Evolutionary conservation across 2,888 invertebrate genomes (phyloP), one percentile per base, ranked within the genome.

Genomic region (Coleophora deauratella): DNA sequence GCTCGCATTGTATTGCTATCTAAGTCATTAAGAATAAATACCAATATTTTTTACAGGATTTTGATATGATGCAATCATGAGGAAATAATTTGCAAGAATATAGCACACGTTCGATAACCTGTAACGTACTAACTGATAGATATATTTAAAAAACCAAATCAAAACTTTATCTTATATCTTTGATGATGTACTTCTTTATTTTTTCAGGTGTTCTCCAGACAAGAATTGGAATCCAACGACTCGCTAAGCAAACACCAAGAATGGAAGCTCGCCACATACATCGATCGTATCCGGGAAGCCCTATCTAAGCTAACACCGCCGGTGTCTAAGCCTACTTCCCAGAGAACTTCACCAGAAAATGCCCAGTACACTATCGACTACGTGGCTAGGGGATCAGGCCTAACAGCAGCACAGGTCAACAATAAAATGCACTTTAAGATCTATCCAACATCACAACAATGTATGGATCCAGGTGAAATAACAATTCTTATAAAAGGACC

Each of bases 341-440:
- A 74, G 51, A 65, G 71, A 55, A 71, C 70, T 9, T 71, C 78
- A 2, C 67, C 77, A 30, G 81, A 80, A 57, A 63, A 65, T 10
- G 56, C 67, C 41, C 77, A 80, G 45, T 75, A 73, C 46, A 84
- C 86, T 8, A 69, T 86, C 2, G 84, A 87, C 52, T 90, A 89
- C 55, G 75, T 88, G 2, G 89, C 88, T 0, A 79, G 87, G 62
- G 90, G 90, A 9, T 88, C 89, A 63, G 90, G 90, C 1, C 64
- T 91, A 13, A 72, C 85, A 30, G 87, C 88, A 30, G 88, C 88
- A 21, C 88, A 88, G 64, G 74, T 88, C 37, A 75, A 87, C 43
- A 81, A 81, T 45, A 86, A 86, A 63, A 78, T 87, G 40, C 66
- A 73, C 37, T 90, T 90, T 59, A 90, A 88, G 66, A 72, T 90